Percentiles rank a stretch among this genome's conserved stretches.
Conservation (phyloP, 2,888 invertebrate genomes). For the Macrosoma leucophasiata region DNA sequence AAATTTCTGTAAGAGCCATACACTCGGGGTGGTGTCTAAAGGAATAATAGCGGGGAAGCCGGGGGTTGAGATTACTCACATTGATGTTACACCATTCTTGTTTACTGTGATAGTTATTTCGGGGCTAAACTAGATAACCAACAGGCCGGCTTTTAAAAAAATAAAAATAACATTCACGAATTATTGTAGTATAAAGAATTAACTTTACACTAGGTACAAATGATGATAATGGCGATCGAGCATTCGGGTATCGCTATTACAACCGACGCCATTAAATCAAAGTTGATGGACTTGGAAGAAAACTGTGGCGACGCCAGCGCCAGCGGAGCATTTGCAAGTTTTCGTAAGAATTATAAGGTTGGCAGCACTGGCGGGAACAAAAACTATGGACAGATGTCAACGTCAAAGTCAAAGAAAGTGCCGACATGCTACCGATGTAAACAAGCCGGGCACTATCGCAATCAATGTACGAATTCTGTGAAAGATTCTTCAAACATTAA, state of each 20-base stretch:
- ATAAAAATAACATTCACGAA: too few species aligned
- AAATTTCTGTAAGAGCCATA: too few species aligned
- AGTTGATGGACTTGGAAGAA: constrained; percentile 24
- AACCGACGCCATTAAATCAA: constrained; percentile 25
- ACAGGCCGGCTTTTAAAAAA: too few species aligned
- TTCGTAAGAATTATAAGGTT: constrained; percentile 20
- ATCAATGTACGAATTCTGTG: constrained; percentile 20
- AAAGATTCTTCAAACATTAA: constrained; percentile 19
- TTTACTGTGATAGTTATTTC: too few species aligned
- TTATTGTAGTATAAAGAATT: too few species aligned
- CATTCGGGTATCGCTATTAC: constrained; percentile 20
- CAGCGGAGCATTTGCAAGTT: constrained; percentile 23
- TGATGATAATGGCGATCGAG: constrained; percentile 27
- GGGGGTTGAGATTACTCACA: too few species aligned
- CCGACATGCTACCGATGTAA: constrained; percentile 25
- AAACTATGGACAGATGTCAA: constrained; percentile 21
- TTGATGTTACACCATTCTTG: too few species aligned
- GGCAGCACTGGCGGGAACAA: constrained; percentile 19
- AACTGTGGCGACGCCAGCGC: constrained; percentile 10
- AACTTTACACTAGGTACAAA: too few species aligned
- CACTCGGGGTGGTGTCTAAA: too few species aligned
- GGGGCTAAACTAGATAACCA: too few species aligned
- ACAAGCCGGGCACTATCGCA: constrained; percentile 25
- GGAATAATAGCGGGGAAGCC: too few species aligned
- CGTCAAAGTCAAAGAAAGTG: constrained; percentile 17